These are phyloP conservation scores for Lysandra bellargus DNA, from an alignment of 2,888 invertebrate species.

Conservation along the genomic window DNA sequence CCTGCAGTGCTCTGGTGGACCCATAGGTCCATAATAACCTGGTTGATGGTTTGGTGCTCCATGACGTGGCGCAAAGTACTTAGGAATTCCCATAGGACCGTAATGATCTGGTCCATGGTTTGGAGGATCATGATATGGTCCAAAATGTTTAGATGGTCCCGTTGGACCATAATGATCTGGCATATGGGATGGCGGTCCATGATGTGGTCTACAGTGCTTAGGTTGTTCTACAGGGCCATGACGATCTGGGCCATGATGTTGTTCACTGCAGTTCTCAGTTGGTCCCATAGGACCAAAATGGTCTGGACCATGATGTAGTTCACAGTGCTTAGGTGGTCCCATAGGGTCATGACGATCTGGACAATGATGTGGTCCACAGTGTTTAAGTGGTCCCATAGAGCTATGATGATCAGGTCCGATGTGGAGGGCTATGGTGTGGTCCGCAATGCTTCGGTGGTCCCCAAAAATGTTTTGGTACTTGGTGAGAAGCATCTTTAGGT, in stretches of 20 bases:
- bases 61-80: background rate
- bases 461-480: background rate
- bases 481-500: background rate
- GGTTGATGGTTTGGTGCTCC: background rate
- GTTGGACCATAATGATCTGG: background rate
- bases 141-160: background rate
- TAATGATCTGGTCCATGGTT: background rate
- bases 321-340: background rate
- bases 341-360: background rate
- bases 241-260: background rate
- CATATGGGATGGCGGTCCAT: background rate
- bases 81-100: background rate
- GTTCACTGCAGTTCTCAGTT: background rate
- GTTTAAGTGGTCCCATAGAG: background rate
- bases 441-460: background rate
- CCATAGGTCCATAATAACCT: background rate
- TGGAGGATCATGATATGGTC: background rate
- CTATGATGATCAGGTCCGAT: background rate
- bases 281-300: background rate
- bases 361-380: background rate
- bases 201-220: background rate
- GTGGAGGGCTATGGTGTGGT: background rate
- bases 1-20: background rate
- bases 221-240: background rate
- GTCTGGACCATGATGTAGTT: background rate